Evolutionary conservation across 2,888 invertebrate species (phyloP).

Genomic region (Macaria notata): DNA sequence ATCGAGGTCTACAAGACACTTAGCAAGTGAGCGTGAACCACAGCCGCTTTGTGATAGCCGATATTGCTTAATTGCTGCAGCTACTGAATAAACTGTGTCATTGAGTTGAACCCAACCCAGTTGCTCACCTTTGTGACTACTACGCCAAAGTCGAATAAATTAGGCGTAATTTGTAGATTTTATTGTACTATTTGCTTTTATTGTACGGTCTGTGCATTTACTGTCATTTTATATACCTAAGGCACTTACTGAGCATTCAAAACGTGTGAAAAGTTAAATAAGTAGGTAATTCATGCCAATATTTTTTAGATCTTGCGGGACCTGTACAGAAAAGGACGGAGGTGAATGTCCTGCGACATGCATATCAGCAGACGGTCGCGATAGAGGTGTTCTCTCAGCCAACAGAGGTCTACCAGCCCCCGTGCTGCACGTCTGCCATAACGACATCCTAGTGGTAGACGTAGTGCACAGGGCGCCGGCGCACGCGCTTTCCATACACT

Average conservation of each 20-base stretch:
- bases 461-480: conserved; percentile 88
- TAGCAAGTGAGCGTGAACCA: conserved; percentile 82
- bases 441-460: conserved; percentile 89
- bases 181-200: too few species aligned
- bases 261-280: too few species aligned
- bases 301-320: conserved; percentile 82
- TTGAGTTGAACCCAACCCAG: conserved; percentile 4
- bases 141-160: too few species aligned
- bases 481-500: conserved; percentile 88
- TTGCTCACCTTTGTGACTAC: too few species aligned
- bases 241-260: too few species aligned
- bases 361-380: conserved; percentile 84
- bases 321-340: conserved; percentile 83
- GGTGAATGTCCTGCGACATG: conserved; percentile 84
- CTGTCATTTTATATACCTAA: too few species aligned
- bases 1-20: conserved; percentile 88
- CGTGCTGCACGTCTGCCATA: conserved; percentile 86
- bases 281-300: too few species aligned
- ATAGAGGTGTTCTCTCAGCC: conserved; percentile 84
- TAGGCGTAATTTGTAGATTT: too few species aligned
- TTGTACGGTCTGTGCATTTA: too few species aligned
- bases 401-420: conserved; percentile 86
- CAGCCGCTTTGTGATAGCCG: not conserved
- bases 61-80: too few species aligned
- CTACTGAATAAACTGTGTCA: not conserved